Evolutionary conservation across 1,140 invertebrate genomes (phyloP), one percentile per base, ranked within the genome.

Genomic region (Heterodera schachtii): DNA sequence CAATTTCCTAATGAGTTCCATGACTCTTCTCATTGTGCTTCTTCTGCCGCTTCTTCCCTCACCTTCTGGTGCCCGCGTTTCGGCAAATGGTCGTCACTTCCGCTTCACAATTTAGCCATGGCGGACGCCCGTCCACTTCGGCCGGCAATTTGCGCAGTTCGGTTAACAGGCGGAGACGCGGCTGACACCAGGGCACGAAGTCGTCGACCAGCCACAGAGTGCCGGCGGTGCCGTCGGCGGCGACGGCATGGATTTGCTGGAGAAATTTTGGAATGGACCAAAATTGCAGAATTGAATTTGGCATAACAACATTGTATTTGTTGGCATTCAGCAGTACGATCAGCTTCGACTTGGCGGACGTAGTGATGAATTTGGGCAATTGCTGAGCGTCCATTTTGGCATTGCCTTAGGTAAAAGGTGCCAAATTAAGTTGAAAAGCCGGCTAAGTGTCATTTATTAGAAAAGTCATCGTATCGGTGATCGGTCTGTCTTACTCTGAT

Each of bases 171-270:
- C 92, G 91, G 90, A 94, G 92, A 88, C 94, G 95, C 0, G 94
- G 94, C n/a, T 94, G 94, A 91, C 94, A 95, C 93, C 94, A 85
- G 21, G 94, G 94, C 6, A 94, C 93, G 91, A 94, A 94, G 91
- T 94, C 94, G 87, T 95, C 94, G 46, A 95, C 92, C 86, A 95
- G 93, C 93, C 93, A 94, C 2, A 92, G 90, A 81, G 76, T 69
- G 21, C 21, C 66, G 66, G 21, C 70, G 44, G 31, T n/a, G n/a
- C 44, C 49, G n/a, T n/a, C n/a, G 41, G 19, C 19, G 79, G 81
- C 82, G 90, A 60, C 87, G 78, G 90, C 88, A 84, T 21, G 92
- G 90, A 84, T 93, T 93, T 83, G 94, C 92, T 13, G 91, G 90
- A 4, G 94, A 90, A 11, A 92, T 60, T 60, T 60, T 19, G 5